Conservation (phyloP, 1,140 invertebrate genomes). For the Dufourea novaeangliae region DNA sequence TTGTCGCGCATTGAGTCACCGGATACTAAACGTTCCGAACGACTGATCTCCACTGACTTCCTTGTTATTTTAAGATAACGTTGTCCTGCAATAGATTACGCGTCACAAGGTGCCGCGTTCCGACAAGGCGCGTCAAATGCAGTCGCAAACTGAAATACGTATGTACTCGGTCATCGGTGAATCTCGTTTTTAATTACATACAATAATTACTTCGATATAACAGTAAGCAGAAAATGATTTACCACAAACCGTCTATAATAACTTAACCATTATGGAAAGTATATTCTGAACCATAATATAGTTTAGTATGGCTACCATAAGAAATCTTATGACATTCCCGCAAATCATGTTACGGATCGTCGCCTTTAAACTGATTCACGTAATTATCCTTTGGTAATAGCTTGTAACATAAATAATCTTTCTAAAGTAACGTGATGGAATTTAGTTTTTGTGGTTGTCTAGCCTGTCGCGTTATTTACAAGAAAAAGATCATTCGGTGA, state of each 20-base stretch:
- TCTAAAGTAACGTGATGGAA: background rate
- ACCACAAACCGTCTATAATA: no score
- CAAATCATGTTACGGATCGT: no score
- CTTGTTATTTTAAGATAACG: constrained; percentile 3
- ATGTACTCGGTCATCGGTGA: no score
- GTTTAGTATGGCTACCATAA: no score
- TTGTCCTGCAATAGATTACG: background rate
- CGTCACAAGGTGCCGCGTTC: background rate
- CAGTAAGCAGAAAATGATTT: no score
- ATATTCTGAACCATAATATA: no score
- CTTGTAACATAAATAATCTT: background rate
- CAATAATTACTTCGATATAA: no score
- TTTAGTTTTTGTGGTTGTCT: background rate
- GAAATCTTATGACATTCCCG: no score
- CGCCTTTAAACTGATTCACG: no score
- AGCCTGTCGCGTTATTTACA: background rate
- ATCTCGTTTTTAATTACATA: no score
- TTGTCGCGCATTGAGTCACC: constrained; percentile 54
- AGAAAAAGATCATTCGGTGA: background rate
- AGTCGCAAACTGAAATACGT: no score
- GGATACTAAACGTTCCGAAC: constrained; percentile 57
- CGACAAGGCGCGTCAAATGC: background rate
- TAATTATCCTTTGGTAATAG: background rate
- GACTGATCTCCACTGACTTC: constrained; percentile 40
- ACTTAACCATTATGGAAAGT: no score